A percentile compares a stretch with the other conserved stretches of the same genome.
phyloP scores from a whole-genome alignment of 1,140 invertebrate genomes.

The Pseudomyrmex concolor region DNA sequence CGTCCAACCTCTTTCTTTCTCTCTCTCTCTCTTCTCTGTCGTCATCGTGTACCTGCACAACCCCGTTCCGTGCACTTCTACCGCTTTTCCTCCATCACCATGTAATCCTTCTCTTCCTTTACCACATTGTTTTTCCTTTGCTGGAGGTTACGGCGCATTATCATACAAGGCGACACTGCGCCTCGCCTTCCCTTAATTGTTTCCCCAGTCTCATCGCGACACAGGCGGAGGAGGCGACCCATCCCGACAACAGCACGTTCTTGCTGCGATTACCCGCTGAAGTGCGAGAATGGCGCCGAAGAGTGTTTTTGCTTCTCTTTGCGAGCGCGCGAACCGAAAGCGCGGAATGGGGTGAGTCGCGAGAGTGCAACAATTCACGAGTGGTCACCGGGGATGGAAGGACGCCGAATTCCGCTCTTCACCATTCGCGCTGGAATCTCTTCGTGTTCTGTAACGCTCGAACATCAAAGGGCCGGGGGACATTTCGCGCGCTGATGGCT shows the following conservation, averaged over 20 bases:
- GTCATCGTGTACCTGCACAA: constrained; percentile 67
- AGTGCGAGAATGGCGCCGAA: constrained; percentile 62
- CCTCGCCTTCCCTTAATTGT: constrained; percentile 80
- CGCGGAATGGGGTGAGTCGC: background rate
- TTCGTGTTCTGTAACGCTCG: constrained; percentile 49
- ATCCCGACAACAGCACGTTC: constrained; percentile 3
- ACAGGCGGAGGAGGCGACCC: background rate
- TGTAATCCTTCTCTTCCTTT: constrained; percentile 71
- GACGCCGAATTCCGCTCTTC: constrained; percentile 66
- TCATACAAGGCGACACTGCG: constrained; percentile 81
- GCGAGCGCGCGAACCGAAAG: constrained; percentile 48
- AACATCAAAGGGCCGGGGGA: constrained; percentile 65
- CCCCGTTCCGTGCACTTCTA: constrained; percentile 65
- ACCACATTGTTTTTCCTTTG: constrained; percentile 75
- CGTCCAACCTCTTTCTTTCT: constrained; percentile 1
- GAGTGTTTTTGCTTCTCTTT: constrained; percentile 61
- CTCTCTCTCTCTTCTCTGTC: constrained; percentile 21
- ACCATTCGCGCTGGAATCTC: constrained; percentile 36
- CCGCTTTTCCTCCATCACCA: constrained; percentile 59
- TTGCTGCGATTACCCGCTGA: constrained; percentile 58
- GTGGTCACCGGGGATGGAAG: constrained; percentile 69
- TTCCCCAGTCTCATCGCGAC: constrained; percentile 67
- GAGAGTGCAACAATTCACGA: constrained; percentile 61
- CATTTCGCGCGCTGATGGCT: constrained; percentile 52
- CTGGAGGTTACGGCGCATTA: constrained; percentile 81